These are phyloP conservation scores for Hetaerina titia DNA, from an alignment of 2,888 invertebrate species.

Conservation along the genomic window DNA sequence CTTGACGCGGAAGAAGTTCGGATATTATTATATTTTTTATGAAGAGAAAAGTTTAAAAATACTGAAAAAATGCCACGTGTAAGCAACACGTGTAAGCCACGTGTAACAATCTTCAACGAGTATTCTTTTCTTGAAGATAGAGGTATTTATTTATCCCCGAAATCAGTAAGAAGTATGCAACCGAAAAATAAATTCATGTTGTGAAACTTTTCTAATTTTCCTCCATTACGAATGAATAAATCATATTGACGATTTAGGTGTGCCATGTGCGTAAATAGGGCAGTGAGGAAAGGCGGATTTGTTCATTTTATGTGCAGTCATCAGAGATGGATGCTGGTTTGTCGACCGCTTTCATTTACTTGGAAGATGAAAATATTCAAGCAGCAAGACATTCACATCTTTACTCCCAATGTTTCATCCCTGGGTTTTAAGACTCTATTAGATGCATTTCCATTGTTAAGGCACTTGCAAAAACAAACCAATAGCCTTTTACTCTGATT, in stretches of 20 bases:
- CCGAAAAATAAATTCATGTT: background rate
- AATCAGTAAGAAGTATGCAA: background rate
- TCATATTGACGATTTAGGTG: constrained; percentile 6
- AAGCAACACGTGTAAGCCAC: background rate
- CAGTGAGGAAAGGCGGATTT: background rate
- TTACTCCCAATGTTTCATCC: background rate
- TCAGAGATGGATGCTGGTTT: constrained; percentile 1
- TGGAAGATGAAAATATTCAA: background rate
- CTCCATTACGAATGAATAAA: background rate
- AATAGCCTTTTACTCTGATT: no score
- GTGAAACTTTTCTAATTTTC: constrained; percentile 33
- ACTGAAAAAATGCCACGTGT: background rate
- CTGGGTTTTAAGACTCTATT: no score
- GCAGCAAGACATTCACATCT: background rate
- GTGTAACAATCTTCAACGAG: background rate
- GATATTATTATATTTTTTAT: background rate
- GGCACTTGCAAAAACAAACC: no score
- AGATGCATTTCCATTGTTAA: no score
- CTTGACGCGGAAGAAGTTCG: no score
- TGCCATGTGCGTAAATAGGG: constrained; percentile 6
- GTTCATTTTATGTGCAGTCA: background rate
- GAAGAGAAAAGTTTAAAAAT: background rate
- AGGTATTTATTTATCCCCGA: background rate
- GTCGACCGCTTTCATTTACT: background rate
- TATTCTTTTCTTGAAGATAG: background rate